Percentiles rank a stretch among this genome's conserved stretches.
Evolutionary conservation across 2,888 invertebrate genomes (phyloP).

Genomic region (Argyresthia albistria): DNA sequence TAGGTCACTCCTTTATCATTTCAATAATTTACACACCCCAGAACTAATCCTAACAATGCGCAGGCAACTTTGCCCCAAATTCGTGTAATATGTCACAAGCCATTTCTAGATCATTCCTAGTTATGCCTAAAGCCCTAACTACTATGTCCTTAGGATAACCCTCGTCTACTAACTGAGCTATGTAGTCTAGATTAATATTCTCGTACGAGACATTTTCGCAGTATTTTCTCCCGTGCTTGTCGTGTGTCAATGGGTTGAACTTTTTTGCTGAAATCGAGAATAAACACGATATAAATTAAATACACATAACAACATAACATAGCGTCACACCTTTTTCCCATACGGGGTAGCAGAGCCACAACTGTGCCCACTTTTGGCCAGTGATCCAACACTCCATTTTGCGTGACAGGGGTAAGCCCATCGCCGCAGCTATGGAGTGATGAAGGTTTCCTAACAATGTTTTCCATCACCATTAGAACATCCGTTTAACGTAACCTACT

Average conservation of each 20-base stretch:
- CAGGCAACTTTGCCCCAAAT: slow-evolving; percentile 77
- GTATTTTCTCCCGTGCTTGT: slow-evolving; percentile 59
- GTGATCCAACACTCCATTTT: too few species aligned
- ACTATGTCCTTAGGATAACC: slow-evolving; percentile 94
- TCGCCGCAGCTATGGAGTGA: too few species aligned
- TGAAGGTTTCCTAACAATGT: too few species aligned
- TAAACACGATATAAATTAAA: background rate
- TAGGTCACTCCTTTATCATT: too few species aligned
- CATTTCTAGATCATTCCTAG: slow-evolving; percentile 95
- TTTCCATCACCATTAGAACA: too few species aligned
- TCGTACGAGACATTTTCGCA: slow-evolving; percentile 80
- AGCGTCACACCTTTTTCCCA: too few species aligned
- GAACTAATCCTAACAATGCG: slow-evolving; percentile 37
- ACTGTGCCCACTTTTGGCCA: too few species aligned
- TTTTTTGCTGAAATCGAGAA: slow-evolving; percentile 40
- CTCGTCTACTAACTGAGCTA: slow-evolving; percentile 88
- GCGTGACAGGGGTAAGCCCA: too few species aligned
- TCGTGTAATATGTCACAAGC: slow-evolving; percentile 95
- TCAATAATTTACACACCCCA: too few species aligned
- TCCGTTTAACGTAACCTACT: too few species aligned
- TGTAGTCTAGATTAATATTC: slow-evolving; percentile 92
- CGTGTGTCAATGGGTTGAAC: slow-evolving; percentile 65
- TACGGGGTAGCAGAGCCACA: too few species aligned
- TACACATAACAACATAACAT: too few species aligned
- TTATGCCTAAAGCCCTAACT: slow-evolving; percentile 91